A percentile compares a stretch with the other conserved stretches of the same genome.
Evolutionary conservation across 2,113 vertebrate species (phyloP).

Genomic region (Oryzias curvinotus): DNA sequence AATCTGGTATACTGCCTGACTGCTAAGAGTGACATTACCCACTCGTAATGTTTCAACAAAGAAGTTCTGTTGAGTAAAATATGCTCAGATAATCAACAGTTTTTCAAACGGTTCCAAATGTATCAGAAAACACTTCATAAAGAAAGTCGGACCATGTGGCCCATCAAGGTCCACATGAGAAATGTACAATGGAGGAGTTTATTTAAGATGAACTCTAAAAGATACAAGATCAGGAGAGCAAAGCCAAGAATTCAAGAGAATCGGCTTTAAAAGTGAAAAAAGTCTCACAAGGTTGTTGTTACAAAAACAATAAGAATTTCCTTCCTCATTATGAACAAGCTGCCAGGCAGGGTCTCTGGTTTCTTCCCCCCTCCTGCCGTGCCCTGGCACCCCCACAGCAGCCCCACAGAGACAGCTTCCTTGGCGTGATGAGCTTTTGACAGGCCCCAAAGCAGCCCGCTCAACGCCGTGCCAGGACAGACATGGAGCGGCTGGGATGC

Average conservation of each 20-base stretch:
- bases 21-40: no score
- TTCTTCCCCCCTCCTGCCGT: constrained; percentile 67
- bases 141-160: neutral
- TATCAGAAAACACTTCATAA: neutral
- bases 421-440: constrained; percentile 82
- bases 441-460: constrained; percentile 75
- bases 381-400: constrained; percentile 72
- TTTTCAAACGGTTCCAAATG: constrained; percentile 17
- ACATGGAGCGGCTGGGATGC: constrained; percentile 74
- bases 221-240: constrained; percentile 7
- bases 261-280: constrained; percentile 43
- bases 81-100: constrained; percentile 35
- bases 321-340: constrained; percentile 74
- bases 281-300: constrained; percentile 63
- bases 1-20: neutral
- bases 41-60: constrained; percentile 28
- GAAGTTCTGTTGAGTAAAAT: constrained; percentile 15
- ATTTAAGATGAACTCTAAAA: constrained; percentile 6
- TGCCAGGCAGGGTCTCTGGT: constrained; percentile 73
- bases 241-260: constrained; percentile 12
- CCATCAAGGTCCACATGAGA: neutral
- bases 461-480: constrained; percentile 78
- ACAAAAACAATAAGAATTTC: constrained; percentile 77
- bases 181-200: neutral
- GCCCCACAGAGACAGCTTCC: constrained; percentile 80